Evolutionary conservation across 2,888 invertebrate species (phyloP).

Genomic region (Zootermopsis nevadensis): DNA sequence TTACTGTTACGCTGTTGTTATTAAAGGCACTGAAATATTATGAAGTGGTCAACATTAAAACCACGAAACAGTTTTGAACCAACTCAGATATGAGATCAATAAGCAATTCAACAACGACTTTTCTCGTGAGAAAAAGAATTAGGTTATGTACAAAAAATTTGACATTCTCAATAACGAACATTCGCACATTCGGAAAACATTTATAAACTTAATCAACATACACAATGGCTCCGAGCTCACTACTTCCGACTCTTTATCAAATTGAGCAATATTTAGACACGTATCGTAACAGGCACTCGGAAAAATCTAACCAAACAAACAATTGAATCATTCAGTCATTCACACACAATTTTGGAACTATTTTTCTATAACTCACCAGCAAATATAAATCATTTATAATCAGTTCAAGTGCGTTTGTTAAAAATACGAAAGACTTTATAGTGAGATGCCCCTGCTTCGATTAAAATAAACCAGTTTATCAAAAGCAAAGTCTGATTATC

Average conservation of each 20-base stretch:
- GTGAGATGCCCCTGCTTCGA: constrained; percentile 30
- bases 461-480: constrained; percentile 5
- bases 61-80: constrained; percentile 1
- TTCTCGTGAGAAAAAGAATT: not conserved
- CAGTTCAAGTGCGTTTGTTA: constrained; percentile 16
- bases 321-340: not conserved
- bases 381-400: not conserved
- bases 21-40: constrained; percentile 25
- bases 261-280: constrained; percentile 19
- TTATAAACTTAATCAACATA: not conserved
- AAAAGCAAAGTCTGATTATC: not conserved
- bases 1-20: no score
- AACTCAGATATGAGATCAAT: constrained; percentile 23
- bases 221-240: not conserved
- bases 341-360: not conserved
- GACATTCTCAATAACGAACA: not conserved
- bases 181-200: not conserved
- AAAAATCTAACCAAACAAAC: not conserved
- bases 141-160: not conserved
- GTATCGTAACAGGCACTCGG: not conserved
- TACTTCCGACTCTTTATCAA: not conserved
- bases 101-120: not conserved
- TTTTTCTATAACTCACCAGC: not conserved
- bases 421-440: constrained; percentile 27
- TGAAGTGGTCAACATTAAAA: not conserved